Conservation (phyloP, 2,888 invertebrate genomes). For the Pollenia angustigena region DNA sequence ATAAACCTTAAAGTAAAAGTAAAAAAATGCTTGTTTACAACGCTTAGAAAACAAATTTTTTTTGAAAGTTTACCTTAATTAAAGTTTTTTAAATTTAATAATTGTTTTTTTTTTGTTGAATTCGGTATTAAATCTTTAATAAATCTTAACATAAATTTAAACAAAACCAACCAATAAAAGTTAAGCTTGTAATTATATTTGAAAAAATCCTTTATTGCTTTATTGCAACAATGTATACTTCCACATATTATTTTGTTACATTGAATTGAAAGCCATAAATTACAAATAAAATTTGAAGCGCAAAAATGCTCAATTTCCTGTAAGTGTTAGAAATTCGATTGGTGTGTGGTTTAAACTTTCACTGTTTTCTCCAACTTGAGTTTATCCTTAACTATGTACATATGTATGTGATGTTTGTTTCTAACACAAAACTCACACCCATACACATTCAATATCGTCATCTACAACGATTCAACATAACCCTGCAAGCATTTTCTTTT, state of each 20-base stretch:
- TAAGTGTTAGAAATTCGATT: constrained; percentile 67
- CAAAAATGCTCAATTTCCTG: constrained; percentile 70
- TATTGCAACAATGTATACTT: not conserved
- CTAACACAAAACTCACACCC: not conserved
- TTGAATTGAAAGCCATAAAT: constrained; percentile 55
- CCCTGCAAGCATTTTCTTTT: too few relatives aligned
- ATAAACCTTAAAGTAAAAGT: too few relatives aligned
- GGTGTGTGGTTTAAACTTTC: constrained; percentile 59
- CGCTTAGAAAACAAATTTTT: too few relatives aligned
- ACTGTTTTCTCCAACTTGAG: constrained; percentile 29
- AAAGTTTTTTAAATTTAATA: too few relatives aligned
- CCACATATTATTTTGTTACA: constrained; percentile 18
- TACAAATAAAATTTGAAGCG: constrained; percentile 53
- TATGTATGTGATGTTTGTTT: not conserved
- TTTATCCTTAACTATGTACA: constrained; percentile 8
- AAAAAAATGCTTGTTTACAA: too few relatives aligned
- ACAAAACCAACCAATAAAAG: not conserved
- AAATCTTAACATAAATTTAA: not conserved
- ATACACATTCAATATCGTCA: not conserved
- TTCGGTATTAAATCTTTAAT: not conserved
- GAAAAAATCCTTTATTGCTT: not conserved
- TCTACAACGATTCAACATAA: not conserved
- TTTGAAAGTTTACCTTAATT: too few relatives aligned
- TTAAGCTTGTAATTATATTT: constrained; percentile 6
- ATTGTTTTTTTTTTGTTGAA: too few relatives aligned